A percentile compares a stretch with the other conserved stretches of the same genome.
Evolutionary conservation across 2,888 invertebrate genomes (phyloP).

Genomic region (Omphaloscelis lunosa): DNA sequence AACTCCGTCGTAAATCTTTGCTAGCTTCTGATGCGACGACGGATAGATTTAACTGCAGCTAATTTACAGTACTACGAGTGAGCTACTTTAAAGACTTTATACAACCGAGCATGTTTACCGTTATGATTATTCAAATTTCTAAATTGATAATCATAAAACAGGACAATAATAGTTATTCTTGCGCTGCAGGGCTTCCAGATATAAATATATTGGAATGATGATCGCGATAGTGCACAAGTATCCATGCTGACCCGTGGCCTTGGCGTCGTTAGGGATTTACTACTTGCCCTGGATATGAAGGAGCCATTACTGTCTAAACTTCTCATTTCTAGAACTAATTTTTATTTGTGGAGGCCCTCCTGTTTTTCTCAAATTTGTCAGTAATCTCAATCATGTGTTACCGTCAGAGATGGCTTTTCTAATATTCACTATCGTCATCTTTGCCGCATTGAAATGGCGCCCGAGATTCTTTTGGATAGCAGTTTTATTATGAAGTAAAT

Average conservation of each 20-base stretch:
- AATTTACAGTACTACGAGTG: neutral
- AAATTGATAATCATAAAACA: conserved; percentile 52
- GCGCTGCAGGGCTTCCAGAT: conserved; percentile 32
- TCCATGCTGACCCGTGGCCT: conserved; percentile 43
- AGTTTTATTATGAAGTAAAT: neutral
- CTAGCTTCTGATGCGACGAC: conserved; percentile 1
- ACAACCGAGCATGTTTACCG: conserved; percentile 14
- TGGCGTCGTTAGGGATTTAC: conserved; percentile 33
- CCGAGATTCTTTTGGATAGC: neutral
- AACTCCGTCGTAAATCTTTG: conserved; percentile 13
- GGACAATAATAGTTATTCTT: conserved; percentile 46
- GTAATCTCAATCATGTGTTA: neutral
- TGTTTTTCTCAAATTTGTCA: neutral
- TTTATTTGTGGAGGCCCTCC: too few relatives aligned
- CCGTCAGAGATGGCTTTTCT: neutral
- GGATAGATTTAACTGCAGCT: conserved; percentile 7
- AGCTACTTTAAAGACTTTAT: neutral
- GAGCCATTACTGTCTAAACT: conserved; percentile 9
- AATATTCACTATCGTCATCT: neutral
- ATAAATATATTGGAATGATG: conserved; percentile 56
- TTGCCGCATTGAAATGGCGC: neutral
- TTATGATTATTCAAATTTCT: conserved; percentile 41
- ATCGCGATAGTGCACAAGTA: conserved; percentile 46
- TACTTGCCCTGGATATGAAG: conserved; percentile 31
- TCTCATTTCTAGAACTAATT: neutral